A percentile compares a stretch with the other conserved stretches of the same genome.
phyloP scores from a whole-genome alignment of 2,888 invertebrate species.

The Acrocyrtus sp. region DNA sequence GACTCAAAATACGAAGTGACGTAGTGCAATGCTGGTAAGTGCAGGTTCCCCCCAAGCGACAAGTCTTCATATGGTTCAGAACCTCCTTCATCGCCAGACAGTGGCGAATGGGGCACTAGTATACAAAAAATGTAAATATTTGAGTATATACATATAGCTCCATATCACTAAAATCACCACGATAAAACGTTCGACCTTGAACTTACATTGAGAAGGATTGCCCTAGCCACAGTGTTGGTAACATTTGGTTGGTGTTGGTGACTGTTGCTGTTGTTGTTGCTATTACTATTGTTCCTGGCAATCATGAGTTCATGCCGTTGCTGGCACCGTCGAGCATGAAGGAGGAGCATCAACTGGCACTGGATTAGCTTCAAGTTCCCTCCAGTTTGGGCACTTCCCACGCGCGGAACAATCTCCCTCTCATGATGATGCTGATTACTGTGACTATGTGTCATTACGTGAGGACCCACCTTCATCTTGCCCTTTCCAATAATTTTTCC shows the following conservation, averaged over 20 bases:
- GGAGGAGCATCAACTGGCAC: conserved; percentile 56
- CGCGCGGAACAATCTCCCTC: conserved; percentile 31
- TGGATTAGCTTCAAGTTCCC: conserved; percentile 71
- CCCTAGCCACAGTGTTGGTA: conserved; percentile 28
- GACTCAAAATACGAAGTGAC: conserved; percentile 32
- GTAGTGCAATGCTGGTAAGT: conserved; percentile 39
- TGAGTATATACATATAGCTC: too few relatives aligned
- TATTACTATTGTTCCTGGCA: not conserved
- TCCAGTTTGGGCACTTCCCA: conserved; percentile 35
- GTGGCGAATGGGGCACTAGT: conserved; percentile 41
- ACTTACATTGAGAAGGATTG: conserved; percentile 40
- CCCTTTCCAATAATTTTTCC: not conserved
- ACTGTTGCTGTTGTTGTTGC: not conserved
- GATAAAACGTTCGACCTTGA: too few relatives aligned
- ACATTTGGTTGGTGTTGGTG: not conserved
- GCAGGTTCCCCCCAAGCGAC: conserved; percentile 15
- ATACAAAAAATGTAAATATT: not conserved
- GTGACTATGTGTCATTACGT: conserved; percentile 42
- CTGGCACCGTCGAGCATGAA: conserved; percentile 41
- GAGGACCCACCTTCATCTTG: conserved; percentile 47
- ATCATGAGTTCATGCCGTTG: conserved; percentile 32
- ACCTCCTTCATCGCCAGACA: conserved; percentile 37
- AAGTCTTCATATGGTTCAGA: conserved; percentile 35
- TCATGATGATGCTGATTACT: conserved; percentile 13
- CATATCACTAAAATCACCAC: too few relatives aligned